Percentiles rank a stretch among this genome's conserved stretches.
Evolutionary conservation across 2,888 invertebrate species (phyloP).

Genomic region (Rhamnusium bicolor): DNA sequence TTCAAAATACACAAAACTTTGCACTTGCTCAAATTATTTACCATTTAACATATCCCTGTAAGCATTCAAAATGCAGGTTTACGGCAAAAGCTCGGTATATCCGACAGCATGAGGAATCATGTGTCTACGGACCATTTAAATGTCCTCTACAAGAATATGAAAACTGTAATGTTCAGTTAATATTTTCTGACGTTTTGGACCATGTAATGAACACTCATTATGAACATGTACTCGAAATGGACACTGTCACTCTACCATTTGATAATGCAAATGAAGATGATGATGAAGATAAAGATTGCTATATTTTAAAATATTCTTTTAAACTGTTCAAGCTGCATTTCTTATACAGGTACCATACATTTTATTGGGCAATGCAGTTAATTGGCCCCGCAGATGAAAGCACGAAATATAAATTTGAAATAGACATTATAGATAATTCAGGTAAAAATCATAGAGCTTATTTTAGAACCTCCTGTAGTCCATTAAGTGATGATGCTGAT

Average conservation of each 20-base stretch:
- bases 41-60: conserved; percentile 63
- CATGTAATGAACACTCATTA: conserved; percentile 73
- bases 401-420: conserved; percentile 59
- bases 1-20: conserved; percentile 62
- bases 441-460: conserved; percentile 52
- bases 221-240: conserved; percentile 60
- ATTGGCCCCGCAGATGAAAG: conserved; percentile 59
- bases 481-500: conserved; percentile 30
- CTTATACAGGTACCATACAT: conserved; percentile 45
- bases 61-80: conserved; percentile 58
- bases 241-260: conserved; percentile 53
- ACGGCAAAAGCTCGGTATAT: conserved; percentile 52
- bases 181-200: conserved; percentile 64
- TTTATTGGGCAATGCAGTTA: conserved; percentile 61
- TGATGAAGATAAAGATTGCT: conserved; percentile 52
- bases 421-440: conserved; percentile 61
- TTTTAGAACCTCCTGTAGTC: conserved; percentile 50
- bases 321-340: conserved; percentile 61
- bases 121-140: conserved; percentile 48
- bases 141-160: conserved; percentile 56
- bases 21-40: conserved; percentile 61
- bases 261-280: conserved; percentile 43
- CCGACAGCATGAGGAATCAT: conserved; percentile 54
- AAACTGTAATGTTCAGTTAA: conserved; percentile 40
- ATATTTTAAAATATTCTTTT: conserved; percentile 54